Percentiles rank a stretch among this genome's conserved stretches.
phyloP scores from a whole-genome alignment of 92 coral and sea anemone genomes.

The Pocillopora grandis region DNA sequence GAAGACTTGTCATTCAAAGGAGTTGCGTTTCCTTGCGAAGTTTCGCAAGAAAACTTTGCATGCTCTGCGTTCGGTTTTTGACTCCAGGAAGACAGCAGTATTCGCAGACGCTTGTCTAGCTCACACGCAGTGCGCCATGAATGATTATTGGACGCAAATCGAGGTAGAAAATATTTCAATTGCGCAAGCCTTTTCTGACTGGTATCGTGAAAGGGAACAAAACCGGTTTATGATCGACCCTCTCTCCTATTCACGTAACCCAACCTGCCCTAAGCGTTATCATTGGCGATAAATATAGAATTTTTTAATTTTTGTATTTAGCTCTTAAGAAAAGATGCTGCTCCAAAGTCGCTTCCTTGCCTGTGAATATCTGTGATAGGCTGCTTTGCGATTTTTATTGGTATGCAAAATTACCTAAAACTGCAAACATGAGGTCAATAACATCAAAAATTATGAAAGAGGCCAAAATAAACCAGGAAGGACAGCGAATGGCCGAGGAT shows the following conservation, averaged over 20 bases:
- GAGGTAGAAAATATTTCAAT: constrained; percentile 20
- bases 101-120: constrained; percentile 45
- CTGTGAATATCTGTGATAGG: too few species aligned
- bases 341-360: too few species aligned
- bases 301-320: too few species aligned
- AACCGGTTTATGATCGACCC: constrained; percentile 33
- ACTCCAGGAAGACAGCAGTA: constrained; percentile 2
- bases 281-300: background rate
- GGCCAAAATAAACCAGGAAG: too few species aligned
- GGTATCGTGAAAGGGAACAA: constrained; percentile 8
- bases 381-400: too few species aligned
- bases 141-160: constrained; percentile 31
- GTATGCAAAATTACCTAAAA: too few species aligned
- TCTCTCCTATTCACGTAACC: constrained; percentile 31
- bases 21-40: constrained; percentile 20
- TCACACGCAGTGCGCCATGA: constrained; percentile 24
- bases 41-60: constrained; percentile 27
- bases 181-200: constrained; percentile 21
- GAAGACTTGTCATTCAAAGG: constrained; percentile 33
- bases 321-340: too few species aligned
- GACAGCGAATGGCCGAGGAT: too few species aligned
- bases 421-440: too few species aligned
- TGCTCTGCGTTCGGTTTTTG: constrained; percentile 21
- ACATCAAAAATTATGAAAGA: too few species aligned
- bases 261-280: constrained; percentile 34